Evolutionary conservation across 1,140 invertebrate genomes (phyloP).

Genomic region (Cherax quadricarinatus): DNA sequence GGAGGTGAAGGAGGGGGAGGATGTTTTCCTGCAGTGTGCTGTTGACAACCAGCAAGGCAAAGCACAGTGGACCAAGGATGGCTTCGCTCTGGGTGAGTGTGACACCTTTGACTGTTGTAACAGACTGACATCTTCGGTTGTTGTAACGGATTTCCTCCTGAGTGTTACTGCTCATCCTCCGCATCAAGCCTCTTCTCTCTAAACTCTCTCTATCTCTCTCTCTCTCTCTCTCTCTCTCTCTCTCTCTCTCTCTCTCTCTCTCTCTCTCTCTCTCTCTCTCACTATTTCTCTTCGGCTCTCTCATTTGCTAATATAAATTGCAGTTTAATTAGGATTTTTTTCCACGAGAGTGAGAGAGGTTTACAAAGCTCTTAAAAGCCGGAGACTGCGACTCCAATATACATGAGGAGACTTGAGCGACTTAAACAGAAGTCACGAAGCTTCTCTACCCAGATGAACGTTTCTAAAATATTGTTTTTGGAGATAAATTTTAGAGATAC

Average conservation of each 20-base stretch:
- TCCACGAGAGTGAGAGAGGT: background rate
- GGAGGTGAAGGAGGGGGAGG: constrained; percentile 33
- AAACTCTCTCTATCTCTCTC: constrained; percentile 3
- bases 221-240: constrained; percentile 10
- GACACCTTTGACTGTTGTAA: too few species aligned
- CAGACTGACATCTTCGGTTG: too few species aligned
- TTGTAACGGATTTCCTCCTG: too few species aligned
- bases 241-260: background rate
- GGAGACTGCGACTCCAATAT: background rate
- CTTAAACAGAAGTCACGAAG: background rate
- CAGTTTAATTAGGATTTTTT: background rate
- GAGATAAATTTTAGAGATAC: too few species aligned
- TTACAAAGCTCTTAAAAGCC: background rate
- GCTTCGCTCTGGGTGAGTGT: constrained; percentile 43
- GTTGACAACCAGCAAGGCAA: constrained; percentile 56
- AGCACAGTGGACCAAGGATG: constrained; percentile 45
- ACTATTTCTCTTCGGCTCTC: background rate
- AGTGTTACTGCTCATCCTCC: too few species aligned
- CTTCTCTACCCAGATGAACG: background rate
- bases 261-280: background rate
- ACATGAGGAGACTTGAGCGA: background rate
- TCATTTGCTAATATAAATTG: background rate
- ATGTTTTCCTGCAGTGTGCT: constrained; percentile 45
- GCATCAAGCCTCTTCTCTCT: background rate
- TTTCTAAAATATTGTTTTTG: background rate